Evolutionary conservation across 2,113 vertebrate genomes (phyloP), one percentile per base, ranked within the genome.

Genomic region (Nicator chloris): DNA sequence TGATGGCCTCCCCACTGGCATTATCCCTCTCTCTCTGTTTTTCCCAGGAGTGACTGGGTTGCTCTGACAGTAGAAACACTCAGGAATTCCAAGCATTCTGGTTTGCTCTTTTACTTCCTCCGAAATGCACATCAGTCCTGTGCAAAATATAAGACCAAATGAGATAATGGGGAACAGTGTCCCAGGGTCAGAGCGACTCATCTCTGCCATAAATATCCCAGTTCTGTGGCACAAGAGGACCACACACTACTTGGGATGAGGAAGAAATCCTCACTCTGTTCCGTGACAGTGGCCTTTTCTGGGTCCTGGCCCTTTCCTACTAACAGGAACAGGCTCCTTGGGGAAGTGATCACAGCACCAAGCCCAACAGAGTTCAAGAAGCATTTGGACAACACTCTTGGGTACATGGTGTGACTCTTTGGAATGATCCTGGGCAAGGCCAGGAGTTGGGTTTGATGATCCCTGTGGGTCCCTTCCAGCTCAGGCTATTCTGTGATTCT

Each of bases 381-480:
- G 39, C 23, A 26, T n/a, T 82, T 75, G 69, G 20, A 26, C 22
- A 57, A 33, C 53, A 37, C 6, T 37, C 28, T 23, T 44, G 49
- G 23, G 27, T 15, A 33, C 7, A 23, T 7, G 7, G 8, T 81
- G 10, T 59, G 45, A n/a, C 7, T 63, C n/a, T 82, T 75, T n/a
- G 45, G 30, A 24, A 49, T 75, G n/a, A 39, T 82, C 47, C 40
- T 35, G 30, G 19, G 9, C 5, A 2, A 23, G 28, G 24, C 23
- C n/a, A 40, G 54, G 50, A 65, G 78, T 18, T 40, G 20, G 24
- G 26, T n/a, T 45, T 0, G 0, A 3, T 66, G 33, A 21, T 68
- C n/a, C 23, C n/a, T 59, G 14, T 53, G 17, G 9, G 4, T 61
- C 20, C 30, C 40, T 75, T 82, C 51, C 45, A 89, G 18, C 20